A percentile compares a stretch with the other conserved stretches of the same genome.
phyloP scores from a whole-genome alignment of 2,888 invertebrate species.

The Magallana nippona region DNA sequence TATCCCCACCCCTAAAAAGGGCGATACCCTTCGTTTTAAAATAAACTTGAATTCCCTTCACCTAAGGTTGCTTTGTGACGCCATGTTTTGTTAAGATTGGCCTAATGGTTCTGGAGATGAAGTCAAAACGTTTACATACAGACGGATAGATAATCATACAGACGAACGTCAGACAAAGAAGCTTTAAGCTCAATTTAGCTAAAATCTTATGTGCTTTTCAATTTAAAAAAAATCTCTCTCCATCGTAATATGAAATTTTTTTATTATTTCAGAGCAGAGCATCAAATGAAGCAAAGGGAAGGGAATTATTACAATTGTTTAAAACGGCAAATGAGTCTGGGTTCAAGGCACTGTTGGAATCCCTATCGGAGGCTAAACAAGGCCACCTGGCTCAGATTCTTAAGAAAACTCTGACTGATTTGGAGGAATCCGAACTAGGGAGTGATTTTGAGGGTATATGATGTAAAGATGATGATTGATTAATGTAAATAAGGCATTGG shows the following conservation, averaged over 20 bases:
- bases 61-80: no score
- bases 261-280: not conserved
- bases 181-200: no score
- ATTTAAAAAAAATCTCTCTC: not conserved
- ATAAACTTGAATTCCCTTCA: no score
- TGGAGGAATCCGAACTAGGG: not conserved
- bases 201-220: not conserved
- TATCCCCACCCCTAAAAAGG: no score
- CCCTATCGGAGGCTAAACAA: not conserved
- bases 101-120: no score
- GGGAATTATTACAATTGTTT: not conserved
- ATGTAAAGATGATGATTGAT: no score
- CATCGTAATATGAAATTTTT: not conserved
- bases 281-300: constrained; percentile 1
- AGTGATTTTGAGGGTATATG: not conserved
- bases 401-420: not conserved
- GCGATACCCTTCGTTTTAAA: no score
- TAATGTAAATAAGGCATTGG: not conserved
- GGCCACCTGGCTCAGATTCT: not conserved
- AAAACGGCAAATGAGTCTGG: not conserved
- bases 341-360: not conserved
- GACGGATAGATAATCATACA: no score
- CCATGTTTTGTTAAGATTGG: no score
- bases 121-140: no score
- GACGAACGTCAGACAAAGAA: no score